These are phyloP conservation scores for Scophthalmus maximus DNA, from an alignment of 2,113 vertebrate species.

Conservation along the genomic window DNA sequence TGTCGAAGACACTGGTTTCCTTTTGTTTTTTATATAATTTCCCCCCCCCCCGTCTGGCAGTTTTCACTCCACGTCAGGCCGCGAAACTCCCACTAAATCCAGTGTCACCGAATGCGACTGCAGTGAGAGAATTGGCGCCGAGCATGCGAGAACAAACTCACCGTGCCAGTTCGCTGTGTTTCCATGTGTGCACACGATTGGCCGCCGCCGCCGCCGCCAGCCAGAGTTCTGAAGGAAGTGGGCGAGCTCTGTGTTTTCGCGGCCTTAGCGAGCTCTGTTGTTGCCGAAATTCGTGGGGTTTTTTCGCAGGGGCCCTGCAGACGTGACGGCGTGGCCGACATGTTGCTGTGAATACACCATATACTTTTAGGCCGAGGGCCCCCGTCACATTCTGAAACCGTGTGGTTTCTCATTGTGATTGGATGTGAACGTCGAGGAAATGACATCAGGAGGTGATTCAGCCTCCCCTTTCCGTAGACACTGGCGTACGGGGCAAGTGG, in stretches of 20 bases:
- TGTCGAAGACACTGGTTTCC: conserved; percentile 19
- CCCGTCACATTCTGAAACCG: conserved; percentile 30
- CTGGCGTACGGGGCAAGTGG: conserved; percentile 63
- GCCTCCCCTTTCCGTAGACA: conserved; percentile 46
- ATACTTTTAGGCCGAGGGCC: conserved; percentile 8
- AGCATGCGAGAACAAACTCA: conserved; percentile 13
- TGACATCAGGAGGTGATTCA: conserved; percentile 76
- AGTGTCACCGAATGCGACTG: conserved; percentile 32
- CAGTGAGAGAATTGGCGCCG: conserved; percentile 20
- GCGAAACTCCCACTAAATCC: conserved; percentile 33
- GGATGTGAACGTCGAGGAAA: conserved; percentile 74
- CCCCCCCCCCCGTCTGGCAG: neutral
- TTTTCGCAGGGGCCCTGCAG: conserved; percentile 17
- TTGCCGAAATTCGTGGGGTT: neutral
- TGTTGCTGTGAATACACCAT: neutral
- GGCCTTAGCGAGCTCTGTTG: conserved; percentile 42
- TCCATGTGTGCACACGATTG: neutral
- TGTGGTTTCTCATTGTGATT: conserved; percentile 60
- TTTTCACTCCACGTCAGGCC: conserved; percentile 21
- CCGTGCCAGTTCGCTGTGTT: neutral
- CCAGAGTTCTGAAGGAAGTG: conserved; percentile 10
- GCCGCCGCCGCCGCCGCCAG: no score
- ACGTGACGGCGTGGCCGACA: neutral
- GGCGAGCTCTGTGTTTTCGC: conserved; percentile 23
- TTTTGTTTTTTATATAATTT: no score